Base-by-base conservation (phyloP, 2,888 invertebrate genomes). In the Archaeoteleia sp. region DNA sequence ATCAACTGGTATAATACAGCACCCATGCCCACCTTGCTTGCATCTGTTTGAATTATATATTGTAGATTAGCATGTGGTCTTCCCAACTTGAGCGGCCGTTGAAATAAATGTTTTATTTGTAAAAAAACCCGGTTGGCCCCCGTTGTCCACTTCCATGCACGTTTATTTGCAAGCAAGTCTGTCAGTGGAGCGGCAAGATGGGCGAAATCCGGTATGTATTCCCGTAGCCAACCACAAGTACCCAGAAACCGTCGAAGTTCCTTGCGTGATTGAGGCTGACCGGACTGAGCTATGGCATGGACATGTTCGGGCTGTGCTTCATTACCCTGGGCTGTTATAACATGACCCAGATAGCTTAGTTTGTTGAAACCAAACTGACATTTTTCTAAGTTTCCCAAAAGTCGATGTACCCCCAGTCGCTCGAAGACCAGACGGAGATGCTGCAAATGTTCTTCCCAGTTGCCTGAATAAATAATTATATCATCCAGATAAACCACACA, bases 401-500 rank as follows among this genome's bases (percentile, higher is more conserved):
- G 42, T 8, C 32, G 40, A 25, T 74, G 72, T 0, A 67, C 45
- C 1, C 43, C 39, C 0, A 75, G 35, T 0, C 73, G 13, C 10
- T 78, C 75, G 1, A 76, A 32, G 0, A 76, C 49, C 1, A 67
- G 6, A 0, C 51, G 20, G 2, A 78, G 45, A 23, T 77, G 74
- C 0, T 12, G 1, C 0, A 75, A 49, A 37, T 75, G 76, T 4
- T 74, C 67, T 1, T 67, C 58, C 53, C 48, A 67, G 1, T 23
- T 53, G 0, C 43, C 8, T 0, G 73, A 72, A 42, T 79, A 1
- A n/a, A n/a, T n/a, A n/a, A n/a, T n/a, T n/a, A n/a, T n/a, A n/a
- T n/a, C n/a, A n/a, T n/a, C n/a, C n/a, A 80, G 45, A 43, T 80
- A 81, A 0, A 74, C 76, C 0, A 72, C 13, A 13, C 70, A 70